Evolutionary conservation across 2,888 invertebrate genomes (phyloP).

Genomic region (Cyclophora albipunctata): DNA sequence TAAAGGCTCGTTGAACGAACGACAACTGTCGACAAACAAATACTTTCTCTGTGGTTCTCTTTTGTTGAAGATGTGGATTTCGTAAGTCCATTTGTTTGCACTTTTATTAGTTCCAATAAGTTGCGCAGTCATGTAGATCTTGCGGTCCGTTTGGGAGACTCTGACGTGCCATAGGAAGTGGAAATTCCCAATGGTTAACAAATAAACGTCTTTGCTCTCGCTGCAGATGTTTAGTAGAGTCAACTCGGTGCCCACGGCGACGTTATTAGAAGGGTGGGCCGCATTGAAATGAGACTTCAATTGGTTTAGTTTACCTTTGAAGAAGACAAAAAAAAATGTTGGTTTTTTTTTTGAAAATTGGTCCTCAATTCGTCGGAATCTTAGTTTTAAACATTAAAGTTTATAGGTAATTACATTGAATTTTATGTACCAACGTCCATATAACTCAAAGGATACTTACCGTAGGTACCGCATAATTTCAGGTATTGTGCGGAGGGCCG

Average conservation of each 20-base stretch:
- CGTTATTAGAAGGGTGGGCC: conserved; percentile 32
- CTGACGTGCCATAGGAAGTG: conserved; percentile 45
- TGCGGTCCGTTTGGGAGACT: conserved; percentile 23
- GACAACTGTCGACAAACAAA: conserved; percentile 33
- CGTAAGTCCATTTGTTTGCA: conserved; percentile 52
- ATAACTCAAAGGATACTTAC: no score
- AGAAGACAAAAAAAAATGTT: background rate
- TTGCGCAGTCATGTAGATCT: conserved; percentile 42
- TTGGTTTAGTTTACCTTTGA: conserved; percentile 46
- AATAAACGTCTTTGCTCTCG: conserved; percentile 28
- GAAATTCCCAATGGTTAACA: conserved; percentile 32
- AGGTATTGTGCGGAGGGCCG: no score
- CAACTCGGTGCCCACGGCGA: conserved; percentile 41
- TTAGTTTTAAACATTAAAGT: no score
- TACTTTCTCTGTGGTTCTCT: conserved; percentile 41
- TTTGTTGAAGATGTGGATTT: conserved; percentile 54
- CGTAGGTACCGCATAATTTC: no score
- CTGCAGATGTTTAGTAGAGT: conserved; percentile 23
- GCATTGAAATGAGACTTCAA: conserved; percentile 39
- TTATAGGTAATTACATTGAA: no score
- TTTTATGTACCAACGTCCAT: no score
- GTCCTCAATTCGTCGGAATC: no score
- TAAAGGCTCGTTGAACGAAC: conserved; percentile 23
- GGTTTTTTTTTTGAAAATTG: no score
- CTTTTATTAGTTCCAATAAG: conserved; percentile 41